A percentile compares a stretch with the other conserved stretches of the same genome.
phyloP scores from a whole-genome alignment of 2,888 invertebrate species.

The Spisula subtruncata region DNA sequence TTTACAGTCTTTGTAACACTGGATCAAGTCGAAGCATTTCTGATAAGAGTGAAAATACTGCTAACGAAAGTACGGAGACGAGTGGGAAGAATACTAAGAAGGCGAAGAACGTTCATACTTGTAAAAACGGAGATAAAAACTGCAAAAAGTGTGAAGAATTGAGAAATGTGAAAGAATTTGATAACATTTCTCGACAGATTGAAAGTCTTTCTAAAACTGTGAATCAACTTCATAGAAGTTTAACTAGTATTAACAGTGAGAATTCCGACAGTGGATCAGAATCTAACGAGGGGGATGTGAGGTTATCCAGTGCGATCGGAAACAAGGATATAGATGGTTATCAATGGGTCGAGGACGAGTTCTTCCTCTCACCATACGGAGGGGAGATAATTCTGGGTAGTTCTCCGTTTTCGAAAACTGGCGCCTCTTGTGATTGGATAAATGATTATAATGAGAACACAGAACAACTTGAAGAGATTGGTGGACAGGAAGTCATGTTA shows the following conservation, averaged over 20 bases:
- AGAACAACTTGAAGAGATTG: conserved; percentile 61
- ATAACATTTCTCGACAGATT: conserved; percentile 82
- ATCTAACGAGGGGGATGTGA: conserved; percentile 73
- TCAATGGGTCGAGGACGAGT: conserved; percentile 85
- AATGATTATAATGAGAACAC: conserved; percentile 77
- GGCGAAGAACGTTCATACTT: conserved; percentile 58
- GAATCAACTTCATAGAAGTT: conserved; percentile 81
- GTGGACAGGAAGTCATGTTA: conserved; percentile 59
- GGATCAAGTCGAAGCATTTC: conserved; percentile 81
- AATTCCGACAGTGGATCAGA: conserved; percentile 75
- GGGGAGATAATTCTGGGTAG: conserved; percentile 82
- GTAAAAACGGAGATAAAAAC: conserved; percentile 61
- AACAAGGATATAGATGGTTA: conserved; percentile 81
- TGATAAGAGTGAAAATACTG: conserved; percentile 72
- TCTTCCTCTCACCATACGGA: conserved; percentile 81
- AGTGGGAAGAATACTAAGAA: neutral
- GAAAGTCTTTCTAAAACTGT: conserved; percentile 83
- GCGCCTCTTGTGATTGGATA: conserved; percentile 79
- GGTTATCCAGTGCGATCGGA: conserved; percentile 67
- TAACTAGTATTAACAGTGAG: conserved; percentile 82
- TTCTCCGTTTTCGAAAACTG: conserved; percentile 77
- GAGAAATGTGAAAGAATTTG: conserved; percentile 77
- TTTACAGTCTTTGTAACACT: conserved; percentile 84
- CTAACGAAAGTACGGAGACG: conserved; percentile 19
- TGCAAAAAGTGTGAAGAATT: conserved; percentile 68